A percentile compares a stretch with the other conserved stretches of the same genome.
Conservation (phyloP, 2,113 vertebrate genomes). For the Varanus salvator region DNA sequence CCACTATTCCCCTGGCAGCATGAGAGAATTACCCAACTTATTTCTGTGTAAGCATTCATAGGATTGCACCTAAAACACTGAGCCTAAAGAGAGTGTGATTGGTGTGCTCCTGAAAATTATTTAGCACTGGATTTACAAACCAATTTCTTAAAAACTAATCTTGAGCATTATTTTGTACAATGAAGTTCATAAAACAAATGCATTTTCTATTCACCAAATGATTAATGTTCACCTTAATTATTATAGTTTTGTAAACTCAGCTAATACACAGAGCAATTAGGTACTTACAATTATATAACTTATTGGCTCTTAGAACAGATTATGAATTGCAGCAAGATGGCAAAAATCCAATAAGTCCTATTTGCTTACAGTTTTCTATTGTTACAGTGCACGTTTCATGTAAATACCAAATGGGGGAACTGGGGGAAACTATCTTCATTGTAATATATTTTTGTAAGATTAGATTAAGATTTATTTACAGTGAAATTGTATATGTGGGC, state of each 20-base stretch:
- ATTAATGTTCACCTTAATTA: slow-evolving; percentile 17
- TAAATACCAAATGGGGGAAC: background rate
- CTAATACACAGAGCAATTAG: background rate
- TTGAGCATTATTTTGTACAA: background rate
- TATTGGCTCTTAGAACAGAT: background rate
- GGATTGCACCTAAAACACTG: background rate
- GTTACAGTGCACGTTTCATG: background rate
- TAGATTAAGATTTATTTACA: background rate
- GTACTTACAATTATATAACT: background rate
- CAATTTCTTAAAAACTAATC: background rate
- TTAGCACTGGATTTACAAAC: background rate
- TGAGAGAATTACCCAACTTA: too few relatives aligned
- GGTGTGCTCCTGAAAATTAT: background rate
- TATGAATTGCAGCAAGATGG: background rate
- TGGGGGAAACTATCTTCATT: background rate
- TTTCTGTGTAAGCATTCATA: too few relatives aligned
- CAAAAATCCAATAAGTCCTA: background rate
- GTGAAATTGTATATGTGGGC: too few relatives aligned
- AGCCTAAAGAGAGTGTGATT: background rate
- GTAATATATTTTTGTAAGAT: background rate
- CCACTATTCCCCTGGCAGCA: too few relatives aligned
- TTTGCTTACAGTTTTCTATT: background rate
- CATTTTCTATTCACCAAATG: background rate
- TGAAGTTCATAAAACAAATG: background rate
- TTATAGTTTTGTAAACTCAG: background rate